Conservation (phyloP, 2,797 vertebrate genomes). For the Sus cebifrons region DNA sequence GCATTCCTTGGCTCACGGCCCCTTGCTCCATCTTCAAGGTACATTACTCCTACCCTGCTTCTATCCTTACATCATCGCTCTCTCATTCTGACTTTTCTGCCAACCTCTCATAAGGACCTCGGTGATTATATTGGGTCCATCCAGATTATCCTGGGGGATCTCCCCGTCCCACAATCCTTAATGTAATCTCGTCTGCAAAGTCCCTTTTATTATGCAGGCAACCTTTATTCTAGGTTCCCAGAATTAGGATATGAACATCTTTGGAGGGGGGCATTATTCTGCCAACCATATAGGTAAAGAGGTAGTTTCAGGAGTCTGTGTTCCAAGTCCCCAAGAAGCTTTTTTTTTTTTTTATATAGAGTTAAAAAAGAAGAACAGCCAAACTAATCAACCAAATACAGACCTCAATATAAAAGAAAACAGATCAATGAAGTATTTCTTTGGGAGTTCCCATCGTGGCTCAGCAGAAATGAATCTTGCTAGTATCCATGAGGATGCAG, state of each 20-base stretch:
- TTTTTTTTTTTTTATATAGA: conserved; percentile 65
- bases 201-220: background rate
- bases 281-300: background rate
- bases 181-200: background rate
- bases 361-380: conserved; percentile 61
- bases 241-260: background rate
- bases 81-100: background rate
- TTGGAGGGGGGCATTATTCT: background rate
- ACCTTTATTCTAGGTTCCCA: background rate
- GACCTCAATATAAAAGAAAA: conserved; percentile 10
- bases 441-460: too few species aligned
- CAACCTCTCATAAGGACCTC: background rate
- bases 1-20: background rate
- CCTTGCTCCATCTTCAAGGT: background rate
- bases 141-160: background rate
- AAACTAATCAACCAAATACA: background rate
- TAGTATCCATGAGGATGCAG: too few species aligned
- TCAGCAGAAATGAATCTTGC: too few species aligned
- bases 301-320: background rate
- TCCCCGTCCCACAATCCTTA: background rate
- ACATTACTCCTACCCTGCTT: background rate
- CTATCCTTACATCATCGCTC: background rate
- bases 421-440: background rate
- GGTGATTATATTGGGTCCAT: background rate
- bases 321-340: background rate